Evolutionary conservation across 2,113 vertebrate species (phyloP), one percentile per base, ranked within the genome.

Genomic region (Theristicus caerulescens): DNA sequence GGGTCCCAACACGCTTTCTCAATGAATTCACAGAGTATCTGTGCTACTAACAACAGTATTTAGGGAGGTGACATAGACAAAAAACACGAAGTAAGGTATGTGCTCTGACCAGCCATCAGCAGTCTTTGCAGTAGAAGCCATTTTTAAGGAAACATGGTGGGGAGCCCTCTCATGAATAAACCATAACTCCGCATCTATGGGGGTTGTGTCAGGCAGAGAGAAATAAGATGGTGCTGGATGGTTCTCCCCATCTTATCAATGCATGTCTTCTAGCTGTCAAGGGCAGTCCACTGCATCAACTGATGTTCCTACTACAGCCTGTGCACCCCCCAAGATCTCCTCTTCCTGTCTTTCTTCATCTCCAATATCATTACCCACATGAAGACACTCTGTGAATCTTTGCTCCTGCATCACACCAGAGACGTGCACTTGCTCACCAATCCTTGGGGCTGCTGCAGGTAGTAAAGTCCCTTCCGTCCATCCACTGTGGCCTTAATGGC

Each of bases 181-280:
- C 0, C 0, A 31, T 34, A 57, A n/a, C 8, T 12, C 16, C 4
- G 9, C 24, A 24, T 44, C 11, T 40, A 13, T 40, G 42, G 16
- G 24, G 12, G 1, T 6, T 80, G 7, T 47, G 18, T 61, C 21
- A 10, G 54, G 24, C 47, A 77, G 16, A 44, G 27, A 29, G 57
- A 83, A 91, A 86, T 8, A 72, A 82, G 21, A 24, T 66, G 31
- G 6, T 51, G 19, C 16, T 91, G n/a, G 9, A 24, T 77, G 1
- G 0, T 59, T 88, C 32, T 86, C 17, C n/a, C 20, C 19, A 34
- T 64, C 14, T 64, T 42, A 36, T 44, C 26, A 61, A 2, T 29
- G 15, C 7, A 29, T 0, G 0, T 51, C 61, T 90, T 70, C 26
- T 16, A 22, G 40, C 20, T 90, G 36, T 18, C 36, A 65, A 70